phyloP scores from a whole-genome alignment of 2,113 vertebrate genomes.

The Antechinus stuartii region DNA sequence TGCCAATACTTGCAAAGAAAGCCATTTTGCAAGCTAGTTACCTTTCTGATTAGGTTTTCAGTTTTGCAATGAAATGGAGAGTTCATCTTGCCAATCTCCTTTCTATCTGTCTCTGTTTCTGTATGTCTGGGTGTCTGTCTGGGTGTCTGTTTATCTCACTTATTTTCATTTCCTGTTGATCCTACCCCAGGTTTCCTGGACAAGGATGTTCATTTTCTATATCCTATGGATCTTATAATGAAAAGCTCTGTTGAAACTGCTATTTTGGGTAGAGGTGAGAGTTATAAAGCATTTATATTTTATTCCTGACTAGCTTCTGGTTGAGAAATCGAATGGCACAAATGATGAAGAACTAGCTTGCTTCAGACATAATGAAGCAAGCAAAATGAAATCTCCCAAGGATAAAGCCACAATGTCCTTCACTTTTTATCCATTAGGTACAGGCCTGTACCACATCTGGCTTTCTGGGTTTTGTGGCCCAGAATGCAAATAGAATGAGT shows the following conservation, averaged over 20 bases:
- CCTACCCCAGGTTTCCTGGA: constrained; percentile 36
- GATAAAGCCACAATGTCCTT: constrained; percentile 34
- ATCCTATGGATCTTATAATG: constrained; percentile 37
- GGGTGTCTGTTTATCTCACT: neutral
- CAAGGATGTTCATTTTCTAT: constrained; percentile 45
- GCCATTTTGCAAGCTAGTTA: neutral
- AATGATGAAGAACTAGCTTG: constrained; percentile 48
- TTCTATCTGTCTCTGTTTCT: neutral
- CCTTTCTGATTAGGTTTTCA: neutral
- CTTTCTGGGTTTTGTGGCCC: neutral
- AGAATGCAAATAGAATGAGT: neutral
- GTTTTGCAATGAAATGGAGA: neutral
- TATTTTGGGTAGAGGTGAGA: constrained; percentile 49
- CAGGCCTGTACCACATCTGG: constrained; percentile 37
- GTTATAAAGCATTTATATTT: constrained; percentile 52
- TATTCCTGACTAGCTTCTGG: constrained; percentile 61
- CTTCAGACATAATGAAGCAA: constrained; percentile 60
- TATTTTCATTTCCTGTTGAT: constrained; percentile 19
- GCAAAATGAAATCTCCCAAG: constrained; percentile 63
- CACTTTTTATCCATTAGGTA: constrained; percentile 58
- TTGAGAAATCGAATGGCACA: constrained; percentile 54
- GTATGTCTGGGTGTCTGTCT: neutral
- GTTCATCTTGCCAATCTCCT: neutral
- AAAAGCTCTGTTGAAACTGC: constrained; percentile 37
- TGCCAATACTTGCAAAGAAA: neutral